Base-by-base conservation (phyloP, 2,113 vertebrate genomes). In the Salvelinus namaycush region DNA sequence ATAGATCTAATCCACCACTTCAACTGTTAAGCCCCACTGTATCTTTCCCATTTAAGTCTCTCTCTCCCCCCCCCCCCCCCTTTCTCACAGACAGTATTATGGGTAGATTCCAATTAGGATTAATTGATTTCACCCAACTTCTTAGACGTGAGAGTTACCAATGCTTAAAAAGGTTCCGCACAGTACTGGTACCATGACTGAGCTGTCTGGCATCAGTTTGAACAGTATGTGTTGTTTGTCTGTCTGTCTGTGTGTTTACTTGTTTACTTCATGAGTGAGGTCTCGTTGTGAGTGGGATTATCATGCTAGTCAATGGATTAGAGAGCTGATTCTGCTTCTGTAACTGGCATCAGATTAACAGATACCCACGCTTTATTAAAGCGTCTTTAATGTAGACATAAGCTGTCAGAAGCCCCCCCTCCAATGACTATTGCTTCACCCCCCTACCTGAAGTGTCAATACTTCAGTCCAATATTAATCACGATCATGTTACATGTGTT, bases 331-430 rank as follows among this genome's bases (percentile, higher is more conserved):
- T 93, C 88, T 88, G 80, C 77, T 83, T 75, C 86, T 86, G 78
- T 91, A 92, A 92, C 92, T 86, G 84, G 89, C 91, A 92, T 92
- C 89, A 92, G 93, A 94, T 94, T 93, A 93, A 88, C 90, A 90
- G 83, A 92, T 89, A 87, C 75, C 83, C 85, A 26, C 81, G 88
- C 76, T 81, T 89, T 87, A 80, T 87, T 90, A 87, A 91, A 87
- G 26, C 18, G 88, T 90, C 88, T 93, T 89, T 92, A 92, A 93
- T 91, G 84, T 87, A 89, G 90, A 89, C 90, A 86, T 86, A 92
- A 90, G 87, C 84, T 83, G 88, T 84, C 70, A 86, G 77, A 72
- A 44, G 29, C 72, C 48, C 49, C 49, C 14, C 8, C 34, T 2
- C 39, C 49, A 72, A 80, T 75, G 27, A 68, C 74, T 87, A 83